These are phyloP conservation scores for Aricia artaxerxes DNA, from an alignment of 2,888 invertebrate species.

Conservation along the genomic window DNA sequence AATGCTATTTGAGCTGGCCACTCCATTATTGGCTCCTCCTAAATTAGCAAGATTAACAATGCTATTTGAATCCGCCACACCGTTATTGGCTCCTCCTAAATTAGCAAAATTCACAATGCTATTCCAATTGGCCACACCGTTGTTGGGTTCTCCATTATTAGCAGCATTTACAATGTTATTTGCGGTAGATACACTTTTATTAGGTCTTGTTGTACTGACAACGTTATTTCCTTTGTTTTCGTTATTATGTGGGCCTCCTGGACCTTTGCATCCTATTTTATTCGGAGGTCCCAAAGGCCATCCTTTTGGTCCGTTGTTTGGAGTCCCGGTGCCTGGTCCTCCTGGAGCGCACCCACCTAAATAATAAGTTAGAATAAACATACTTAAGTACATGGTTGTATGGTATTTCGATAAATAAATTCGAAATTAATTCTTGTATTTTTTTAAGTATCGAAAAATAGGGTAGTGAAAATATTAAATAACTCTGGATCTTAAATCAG, in stretches of 20 bases:
- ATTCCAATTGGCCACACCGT: not conserved
- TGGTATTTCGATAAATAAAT: not conserved
- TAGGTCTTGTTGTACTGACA: no score
- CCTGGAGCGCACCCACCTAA: conserved; percentile 6
- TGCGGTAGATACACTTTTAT: not conserved
- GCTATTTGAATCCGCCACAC: no score
- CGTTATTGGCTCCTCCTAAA: no score
- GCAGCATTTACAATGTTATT: no score
- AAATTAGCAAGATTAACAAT: no score
- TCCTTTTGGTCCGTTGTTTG: not conserved
- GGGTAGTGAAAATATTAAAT: not conserved
- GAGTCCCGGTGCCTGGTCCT: not conserved
- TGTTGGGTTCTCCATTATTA: no score
- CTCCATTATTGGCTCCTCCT: not conserved
- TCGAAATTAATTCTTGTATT: not conserved
- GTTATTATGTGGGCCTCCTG: not conserved
- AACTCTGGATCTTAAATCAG: no score
- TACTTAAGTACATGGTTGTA: not conserved
- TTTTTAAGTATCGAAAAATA: not conserved
- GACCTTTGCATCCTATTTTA: not conserved
- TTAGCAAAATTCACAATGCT: no score
- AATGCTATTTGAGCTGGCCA: not conserved
- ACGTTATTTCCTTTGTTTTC: not conserved
- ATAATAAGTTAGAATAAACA: not conserved
- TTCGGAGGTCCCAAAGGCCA: not conserved